Evolutionary conservation across 1,140 invertebrate species (phyloP).

Genomic region (Pissodes strobi): DNA sequence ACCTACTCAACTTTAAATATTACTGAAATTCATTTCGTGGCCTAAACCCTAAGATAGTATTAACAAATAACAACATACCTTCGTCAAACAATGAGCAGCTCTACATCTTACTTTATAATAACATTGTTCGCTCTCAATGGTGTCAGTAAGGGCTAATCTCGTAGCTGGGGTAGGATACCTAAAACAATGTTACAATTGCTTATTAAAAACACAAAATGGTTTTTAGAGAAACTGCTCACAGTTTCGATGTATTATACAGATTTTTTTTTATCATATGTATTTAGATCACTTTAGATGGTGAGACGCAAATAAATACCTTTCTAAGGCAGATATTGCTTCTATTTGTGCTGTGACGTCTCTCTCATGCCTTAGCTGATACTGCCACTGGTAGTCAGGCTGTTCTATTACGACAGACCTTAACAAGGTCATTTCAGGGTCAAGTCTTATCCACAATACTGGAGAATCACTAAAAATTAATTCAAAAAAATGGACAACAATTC

Average conservation of each 20-base stretch:
- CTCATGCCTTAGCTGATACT: conserved; percentile 96
- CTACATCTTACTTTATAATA: conserved; percentile 90
- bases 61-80: too few species aligned
- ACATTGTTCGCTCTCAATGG: conserved; percentile 92
- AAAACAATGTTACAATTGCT: too few species aligned
- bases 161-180: conserved; percentile 83
- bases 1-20: neutral
- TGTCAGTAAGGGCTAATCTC: conserved; percentile 85
- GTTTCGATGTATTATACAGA: too few species aligned
- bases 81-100: conserved; percentile 88
- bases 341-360: conserved; percentile 94
- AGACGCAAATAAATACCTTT: too few species aligned
- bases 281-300: too few species aligned
- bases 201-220: too few species aligned
- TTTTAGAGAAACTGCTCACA: too few species aligned
- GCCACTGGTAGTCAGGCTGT: conserved; percentile 99
- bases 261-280: too few species aligned
- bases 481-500: neutral
- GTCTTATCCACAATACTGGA: conserved; percentile 96
- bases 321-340: conserved; percentile 87
- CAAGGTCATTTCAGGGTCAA: conserved; percentile 97
- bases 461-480: conserved; percentile 74
- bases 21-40: too few species aligned
- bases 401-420: conserved; percentile 87
- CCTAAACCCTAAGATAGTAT: too few species aligned